phyloP scores from a whole-genome alignment of 2,113 vertebrate species.

The Takifugu bimaculatus region DNA sequence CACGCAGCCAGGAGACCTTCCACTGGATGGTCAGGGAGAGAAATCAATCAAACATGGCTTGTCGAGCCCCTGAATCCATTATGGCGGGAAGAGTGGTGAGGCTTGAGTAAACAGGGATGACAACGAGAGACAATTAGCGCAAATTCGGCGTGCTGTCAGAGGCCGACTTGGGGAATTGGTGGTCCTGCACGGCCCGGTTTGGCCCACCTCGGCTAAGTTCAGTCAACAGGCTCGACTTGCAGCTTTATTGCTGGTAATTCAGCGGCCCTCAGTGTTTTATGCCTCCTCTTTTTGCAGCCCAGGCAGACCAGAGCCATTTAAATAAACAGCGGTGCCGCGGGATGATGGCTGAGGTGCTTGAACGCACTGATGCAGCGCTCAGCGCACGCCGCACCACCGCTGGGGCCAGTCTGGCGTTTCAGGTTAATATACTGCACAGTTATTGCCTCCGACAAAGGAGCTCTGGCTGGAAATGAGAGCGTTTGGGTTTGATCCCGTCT shows the following conservation, averaged over 20 bases:
- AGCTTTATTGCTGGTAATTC: conserved; percentile 70
- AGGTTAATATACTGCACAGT: conserved; percentile 32
- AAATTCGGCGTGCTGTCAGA: conserved; percentile 54
- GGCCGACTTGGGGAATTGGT: conserved; percentile 55
- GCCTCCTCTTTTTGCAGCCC: conserved; percentile 56
- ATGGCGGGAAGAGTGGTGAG: conserved; percentile 61
- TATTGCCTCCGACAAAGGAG: conserved; percentile 31
- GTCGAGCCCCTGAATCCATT: conserved; percentile 67
- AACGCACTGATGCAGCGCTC: conserved; percentile 50
- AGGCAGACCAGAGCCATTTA: conserved; percentile 63
- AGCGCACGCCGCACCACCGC: conserved; percentile 40
- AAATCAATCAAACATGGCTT: conserved; percentile 72
- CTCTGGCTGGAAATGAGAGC: conserved; percentile 7
- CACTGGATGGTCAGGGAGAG: conserved; percentile 60
- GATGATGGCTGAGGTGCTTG: conserved; percentile 62
- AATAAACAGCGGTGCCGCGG: conserved; percentile 62
- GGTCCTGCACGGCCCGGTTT: conserved; percentile 53
- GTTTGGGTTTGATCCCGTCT: conserved; percentile 17
- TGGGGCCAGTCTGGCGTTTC: conserved; percentile 40
- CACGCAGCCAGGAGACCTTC: conserved; percentile 69
- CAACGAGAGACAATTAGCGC: conserved; percentile 68
- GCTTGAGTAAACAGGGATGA: conserved; percentile 72
- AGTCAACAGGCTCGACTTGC: conserved; percentile 40
- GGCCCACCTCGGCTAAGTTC: conserved; percentile 45
- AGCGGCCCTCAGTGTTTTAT: conserved; percentile 56